Base-by-base conservation (phyloP, 2,888 invertebrate genomes). In the Cryptus armator region DNA sequence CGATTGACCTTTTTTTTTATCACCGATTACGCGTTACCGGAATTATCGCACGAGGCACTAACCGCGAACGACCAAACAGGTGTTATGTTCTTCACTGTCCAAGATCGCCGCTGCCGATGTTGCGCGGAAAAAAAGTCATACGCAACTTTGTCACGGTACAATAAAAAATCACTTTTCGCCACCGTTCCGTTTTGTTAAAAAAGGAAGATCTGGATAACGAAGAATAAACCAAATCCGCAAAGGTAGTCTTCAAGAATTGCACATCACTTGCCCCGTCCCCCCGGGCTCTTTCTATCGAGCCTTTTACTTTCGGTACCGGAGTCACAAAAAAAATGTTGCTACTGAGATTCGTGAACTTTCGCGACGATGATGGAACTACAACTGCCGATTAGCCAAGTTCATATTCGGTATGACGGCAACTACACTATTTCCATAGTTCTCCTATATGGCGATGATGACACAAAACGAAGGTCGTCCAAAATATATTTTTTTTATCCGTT, bases 131-230 rank as follows among this genome's bases (percentile, higher is more conserved):
- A 66, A 72, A 81, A 67, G 44, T 19, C 51, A 62, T 62, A 7
- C 29, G 10, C 14, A 44, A 48, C 62, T 62, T 68, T 44, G 62
- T 83, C 80, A 76, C 80, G 62, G 59, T 72, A 7, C 77, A 46
- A 71, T 12, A 66, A 53, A 10, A 9, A 70, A 64, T 44, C 74
- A 64, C 75, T 46, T 29, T 44, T 68, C 48, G 46, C 5, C 37
- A 37, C 37, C 6, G 37, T 37, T 24, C 2, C 24, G 24, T 24
- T 24, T 44, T 24, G 16, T 37, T 14, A 46, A 12, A 53, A 19
- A 74, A 24, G 1, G 14, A 44, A 67, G 24, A 46, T 32, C n/a
- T 51, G 51, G 0, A 48, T 37, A 37, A 37, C 37, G 37, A 37
- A 37, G 37, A 37, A 9, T 37, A 37, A 37, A 37, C 37, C 37